These are phyloP conservation scores for Lasaia peninsularis DNA, from an alignment of 1,140 invertebrate species.

Conservation along the genomic window DNA sequence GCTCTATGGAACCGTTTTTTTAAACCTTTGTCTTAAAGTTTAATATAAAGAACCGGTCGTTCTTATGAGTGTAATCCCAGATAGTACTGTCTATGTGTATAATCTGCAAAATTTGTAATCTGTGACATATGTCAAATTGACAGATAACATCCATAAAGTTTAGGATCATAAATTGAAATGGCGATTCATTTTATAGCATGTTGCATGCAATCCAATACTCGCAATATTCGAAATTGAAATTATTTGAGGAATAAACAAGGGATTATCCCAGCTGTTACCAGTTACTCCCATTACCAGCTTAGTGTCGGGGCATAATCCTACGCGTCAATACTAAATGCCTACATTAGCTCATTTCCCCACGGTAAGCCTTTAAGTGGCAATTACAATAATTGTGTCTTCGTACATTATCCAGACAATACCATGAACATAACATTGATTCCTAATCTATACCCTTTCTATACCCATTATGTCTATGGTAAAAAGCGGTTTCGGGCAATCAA, in stretches of 20 bases:
- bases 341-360: conserved; percentile 50
- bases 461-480: too few species aligned
- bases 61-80: too few species aligned
- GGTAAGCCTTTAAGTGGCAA: conserved; percentile 43
- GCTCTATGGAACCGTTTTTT: too few species aligned
- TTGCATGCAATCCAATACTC: conserved; percentile 1
- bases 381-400: conserved; percentile 31
- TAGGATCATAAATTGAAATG: neutral
- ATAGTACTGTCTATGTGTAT: too few species aligned
- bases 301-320: conserved; percentile 33
- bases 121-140: too few species aligned
- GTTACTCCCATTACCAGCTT: conserved; percentile 32
- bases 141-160: neutral
- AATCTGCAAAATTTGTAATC: too few species aligned
- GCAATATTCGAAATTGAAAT: neutral
- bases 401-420: neutral
- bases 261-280: conserved; percentile 10
- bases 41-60: too few species aligned
- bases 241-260: conserved; percentile 4
- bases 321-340: conserved; percentile 38
- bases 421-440: too few species aligned
- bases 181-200: neutral
- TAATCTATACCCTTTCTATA: too few species aligned
- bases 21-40: too few species aligned
- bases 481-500: too few species aligned